Conservation (phyloP, 2,797 vertebrate species). For the Takifugu rubripes region DNA sequence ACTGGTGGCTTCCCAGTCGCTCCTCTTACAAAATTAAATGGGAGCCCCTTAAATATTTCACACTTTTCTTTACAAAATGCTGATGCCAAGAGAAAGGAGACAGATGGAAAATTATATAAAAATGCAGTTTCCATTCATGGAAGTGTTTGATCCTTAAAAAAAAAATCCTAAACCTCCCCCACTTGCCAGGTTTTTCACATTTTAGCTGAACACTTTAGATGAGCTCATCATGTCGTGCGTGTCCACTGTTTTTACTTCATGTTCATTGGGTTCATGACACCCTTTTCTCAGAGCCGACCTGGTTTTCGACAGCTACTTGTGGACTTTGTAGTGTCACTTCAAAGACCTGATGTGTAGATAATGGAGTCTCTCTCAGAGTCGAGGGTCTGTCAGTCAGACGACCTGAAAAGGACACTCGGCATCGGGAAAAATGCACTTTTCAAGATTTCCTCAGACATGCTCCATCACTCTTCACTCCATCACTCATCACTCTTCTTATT, state of each 20-base stretch:
- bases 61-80: conserved; percentile 21
- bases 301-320: conserved; percentile 6
- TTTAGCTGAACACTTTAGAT: conserved; percentile 33
- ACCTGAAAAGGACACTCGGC: background rate
- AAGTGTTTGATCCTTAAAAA: conserved; percentile 29
- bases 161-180: conserved; percentile 51
- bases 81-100: conserved; percentile 15
- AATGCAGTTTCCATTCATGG: conserved; percentile 27
- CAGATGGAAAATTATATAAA: conserved; percentile 15
- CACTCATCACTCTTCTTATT: background rate
- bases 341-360: background rate
- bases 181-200: conserved; percentile 7
- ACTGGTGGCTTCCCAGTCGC: conserved; percentile 24
- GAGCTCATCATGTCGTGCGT: background rate
- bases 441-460: conserved; percentile 20
- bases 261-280: conserved; percentile 17
- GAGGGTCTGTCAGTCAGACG: background rate
- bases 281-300: conserved; percentile 11
- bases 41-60: conserved; percentile 12
- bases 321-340: conserved; percentile 22
- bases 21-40: conserved; percentile 21
- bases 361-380: background rate
- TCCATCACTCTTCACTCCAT: conserved; percentile 9
- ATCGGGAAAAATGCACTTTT: background rate
- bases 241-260: conserved; percentile 23